phyloP scores from a whole-genome alignment of 1,140 invertebrate species.

The Cataglyphis hispanica region DNA sequence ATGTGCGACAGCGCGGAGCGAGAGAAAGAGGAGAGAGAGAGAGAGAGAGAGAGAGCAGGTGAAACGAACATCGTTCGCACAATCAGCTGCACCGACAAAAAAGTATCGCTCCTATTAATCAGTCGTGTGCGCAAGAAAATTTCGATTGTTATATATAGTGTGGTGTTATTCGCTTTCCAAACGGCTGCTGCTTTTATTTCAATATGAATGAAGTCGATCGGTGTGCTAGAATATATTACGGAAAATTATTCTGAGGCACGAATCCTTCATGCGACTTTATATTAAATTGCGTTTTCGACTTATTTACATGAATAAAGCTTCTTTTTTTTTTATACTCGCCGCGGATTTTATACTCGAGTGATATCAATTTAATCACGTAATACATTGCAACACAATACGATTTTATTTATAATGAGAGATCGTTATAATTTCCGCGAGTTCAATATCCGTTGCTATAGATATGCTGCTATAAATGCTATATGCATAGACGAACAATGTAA shows the following conservation, averaged over 20 bases:
- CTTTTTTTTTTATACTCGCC: too few species aligned
- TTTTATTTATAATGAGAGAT: conserved; percentile 13
- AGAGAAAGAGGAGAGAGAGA: conserved; percentile 35
- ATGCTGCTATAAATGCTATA: not conserved
- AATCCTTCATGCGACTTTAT: not conserved
- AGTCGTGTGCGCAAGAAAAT: not conserved
- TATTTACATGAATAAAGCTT: not conserved
- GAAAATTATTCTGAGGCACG: not conserved
- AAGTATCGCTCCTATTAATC: conserved; percentile 14
- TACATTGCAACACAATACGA: not conserved
- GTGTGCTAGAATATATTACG: not conserved
- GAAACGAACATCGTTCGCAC: not conserved
- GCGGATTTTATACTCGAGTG: too few species aligned
- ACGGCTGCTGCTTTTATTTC: not conserved
- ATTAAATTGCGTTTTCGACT: not conserved
- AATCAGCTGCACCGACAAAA: conserved; percentile 6
- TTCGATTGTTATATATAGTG: not conserved
- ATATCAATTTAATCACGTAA: not conserved
- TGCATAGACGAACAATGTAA: not conserved
- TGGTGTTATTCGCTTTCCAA: not conserved
- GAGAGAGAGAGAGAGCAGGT: conserved; percentile 46
- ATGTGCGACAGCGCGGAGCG: conserved; percentile 63
- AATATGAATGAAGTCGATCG: not conserved
- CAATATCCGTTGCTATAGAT: conserved; percentile 33
- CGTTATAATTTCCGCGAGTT: conserved; percentile 22